Evolutionary conservation across 1,140 invertebrate species (phyloP).

Genomic region (Trialeurodes vaporariorum): DNA sequence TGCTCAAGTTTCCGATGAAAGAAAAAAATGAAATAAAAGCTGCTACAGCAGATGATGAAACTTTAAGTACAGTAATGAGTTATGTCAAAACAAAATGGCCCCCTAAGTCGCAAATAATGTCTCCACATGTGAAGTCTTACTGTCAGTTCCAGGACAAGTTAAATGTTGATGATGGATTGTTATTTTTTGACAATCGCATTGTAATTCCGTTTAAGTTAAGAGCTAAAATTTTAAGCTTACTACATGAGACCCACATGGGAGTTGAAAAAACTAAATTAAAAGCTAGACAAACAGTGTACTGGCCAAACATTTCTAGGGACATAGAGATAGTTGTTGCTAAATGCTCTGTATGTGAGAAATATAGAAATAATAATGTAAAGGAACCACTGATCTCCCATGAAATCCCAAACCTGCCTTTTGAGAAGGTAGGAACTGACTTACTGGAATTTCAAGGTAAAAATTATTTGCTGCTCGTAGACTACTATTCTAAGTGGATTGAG

Average conservation of each 20-base stretch:
- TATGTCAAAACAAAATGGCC: constrained; percentile 21
- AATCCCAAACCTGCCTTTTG: constrained; percentile 26
- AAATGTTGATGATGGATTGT: constrained; percentile 23
- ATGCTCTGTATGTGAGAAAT: constrained; percentile 28
- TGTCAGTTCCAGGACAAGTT: constrained; percentile 16
- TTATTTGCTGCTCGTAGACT: constrained; percentile 13
- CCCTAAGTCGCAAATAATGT: constrained; percentile 6
- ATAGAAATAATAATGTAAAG: constrained; percentile 24
- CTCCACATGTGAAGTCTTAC: constrained; percentile 5
- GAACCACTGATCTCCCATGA: constrained; percentile 26
- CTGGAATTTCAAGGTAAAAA: constrained; percentile 12
- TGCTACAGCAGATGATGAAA: constrained; percentile 20
- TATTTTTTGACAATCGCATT: constrained; percentile 27
- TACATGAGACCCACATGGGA: constrained; percentile 31
- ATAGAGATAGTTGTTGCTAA: constrained; percentile 25
- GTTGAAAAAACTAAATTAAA: constrained; percentile 27
- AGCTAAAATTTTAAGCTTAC: constrained; percentile 25
- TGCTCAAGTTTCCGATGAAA: constrained; percentile 11
- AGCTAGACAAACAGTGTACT: constrained; percentile 14
- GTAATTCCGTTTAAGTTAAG: constrained; percentile 28
- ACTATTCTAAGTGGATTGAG: constrained; percentile 21
- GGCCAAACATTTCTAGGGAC: constrained; percentile 20
- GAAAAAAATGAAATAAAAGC: constrained; percentile 17
- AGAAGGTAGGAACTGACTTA: constrained; percentile 30
- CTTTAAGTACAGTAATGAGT: constrained; percentile 16